Percentiles rank a stretch among this genome's conserved stretches.
Conservation (phyloP, 2,888 invertebrate genomes). For the Tolmerus cingulatus region DNA sequence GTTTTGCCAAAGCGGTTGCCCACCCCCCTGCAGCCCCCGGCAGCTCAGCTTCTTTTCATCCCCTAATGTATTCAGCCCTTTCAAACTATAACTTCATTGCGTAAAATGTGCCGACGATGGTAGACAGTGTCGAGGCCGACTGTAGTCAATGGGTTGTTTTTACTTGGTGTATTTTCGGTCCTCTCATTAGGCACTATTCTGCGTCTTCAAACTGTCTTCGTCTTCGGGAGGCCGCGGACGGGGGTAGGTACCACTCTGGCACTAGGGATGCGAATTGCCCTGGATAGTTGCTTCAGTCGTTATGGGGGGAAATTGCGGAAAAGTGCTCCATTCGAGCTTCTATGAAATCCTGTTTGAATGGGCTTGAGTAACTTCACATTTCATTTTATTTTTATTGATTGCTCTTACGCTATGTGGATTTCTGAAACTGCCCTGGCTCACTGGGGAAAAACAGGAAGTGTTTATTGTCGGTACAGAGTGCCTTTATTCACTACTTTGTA, state of each 20-base stretch:
- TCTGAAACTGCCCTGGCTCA: neutral
- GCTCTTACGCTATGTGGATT: neutral
- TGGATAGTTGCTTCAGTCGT: neutral
- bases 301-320: neutral
- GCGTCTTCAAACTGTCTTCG: neutral
- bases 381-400: neutral
- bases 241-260: neutral
- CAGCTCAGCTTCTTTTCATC: neutral
- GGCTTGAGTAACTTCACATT: neutral
- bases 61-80: slow-evolving; percentile 27
- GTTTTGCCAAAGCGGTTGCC: neutral
- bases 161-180: slow-evolving; percentile 4
- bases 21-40: neutral
- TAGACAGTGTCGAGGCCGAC: neutral
- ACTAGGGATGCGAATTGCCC: neutral
- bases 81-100: slow-evolving; percentile 33
- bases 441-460: neutral
- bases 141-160: slow-evolving; percentile 4
- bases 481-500: neutral
- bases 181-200: neutral
- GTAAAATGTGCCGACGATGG: slow-evolving; percentile 28
- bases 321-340: neutral
- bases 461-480: neutral
- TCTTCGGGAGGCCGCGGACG: neutral
- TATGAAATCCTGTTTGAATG: neutral